Evolutionary conservation across 2,113 vertebrate genomes (phyloP).

Genomic region (Todiramphus chloris): DNA sequence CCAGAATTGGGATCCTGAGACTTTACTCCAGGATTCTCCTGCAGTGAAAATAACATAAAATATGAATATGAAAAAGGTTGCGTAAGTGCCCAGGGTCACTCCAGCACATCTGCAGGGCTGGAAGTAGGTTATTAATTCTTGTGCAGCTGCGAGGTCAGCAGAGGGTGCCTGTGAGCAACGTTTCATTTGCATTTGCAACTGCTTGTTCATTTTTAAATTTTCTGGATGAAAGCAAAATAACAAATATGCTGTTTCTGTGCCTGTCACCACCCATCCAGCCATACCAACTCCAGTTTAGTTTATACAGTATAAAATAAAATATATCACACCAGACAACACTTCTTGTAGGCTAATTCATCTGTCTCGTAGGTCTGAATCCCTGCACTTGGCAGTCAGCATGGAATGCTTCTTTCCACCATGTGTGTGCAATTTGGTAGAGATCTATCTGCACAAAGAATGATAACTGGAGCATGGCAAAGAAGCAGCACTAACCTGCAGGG

Average conservation of each 20-base stretch:
- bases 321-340: background rate
- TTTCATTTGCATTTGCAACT: fast-evolving
- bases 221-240: background rate
- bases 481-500: background rate
- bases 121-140: background rate
- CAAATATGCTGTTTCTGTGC: background rate
- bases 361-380: background rate
- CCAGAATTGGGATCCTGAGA: background rate
- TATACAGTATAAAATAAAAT: background rate
- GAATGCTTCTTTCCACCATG: fast-evolving
- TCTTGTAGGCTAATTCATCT: background rate
- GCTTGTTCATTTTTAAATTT: background rate
- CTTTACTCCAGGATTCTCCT: background rate
- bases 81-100: background rate
- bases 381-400: background rate
- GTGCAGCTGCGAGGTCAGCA: slow-evolving; percentile 1
- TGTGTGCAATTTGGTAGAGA: background rate
- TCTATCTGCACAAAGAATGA: background rate
- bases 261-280: background rate
- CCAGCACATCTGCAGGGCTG: background rate
- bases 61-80: background rate
- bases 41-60: background rate
- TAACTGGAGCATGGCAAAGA: background rate
- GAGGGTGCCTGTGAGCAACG: slow-evolving; percentile 44
- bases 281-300: background rate